Evolutionary conservation across 2,797 vertebrate genomes (phyloP).

Genomic region (Pangasius djambal): DNA sequence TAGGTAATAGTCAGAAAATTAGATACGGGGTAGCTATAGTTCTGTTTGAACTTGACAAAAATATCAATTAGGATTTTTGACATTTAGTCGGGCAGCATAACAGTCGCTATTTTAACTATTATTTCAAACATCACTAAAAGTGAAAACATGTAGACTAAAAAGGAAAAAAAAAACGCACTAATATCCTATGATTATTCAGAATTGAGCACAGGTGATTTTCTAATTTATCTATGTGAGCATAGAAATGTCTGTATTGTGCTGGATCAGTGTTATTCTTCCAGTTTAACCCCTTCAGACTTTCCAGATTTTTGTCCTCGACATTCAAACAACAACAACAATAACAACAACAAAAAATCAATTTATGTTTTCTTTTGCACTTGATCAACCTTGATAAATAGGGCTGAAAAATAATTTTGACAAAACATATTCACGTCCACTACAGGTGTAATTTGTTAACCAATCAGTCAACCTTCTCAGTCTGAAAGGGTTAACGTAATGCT

Average conservation of each 20-base stretch:
- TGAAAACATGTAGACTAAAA: background rate
- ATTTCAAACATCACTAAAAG: background rate
- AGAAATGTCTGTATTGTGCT: background rate
- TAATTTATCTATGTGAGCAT: background rate
- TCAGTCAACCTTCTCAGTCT: background rate
- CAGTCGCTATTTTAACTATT: background rate
- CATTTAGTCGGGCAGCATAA: background rate
- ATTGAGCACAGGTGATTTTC: background rate
- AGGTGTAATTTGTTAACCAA: background rate
- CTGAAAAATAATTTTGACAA: background rate
- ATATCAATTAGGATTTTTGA: background rate
- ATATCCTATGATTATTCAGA: background rate
- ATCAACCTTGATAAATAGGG: background rate
- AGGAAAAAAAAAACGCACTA: too few species aligned
- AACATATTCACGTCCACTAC: background rate
- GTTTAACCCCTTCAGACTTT: background rate
- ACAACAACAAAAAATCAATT: background rate
- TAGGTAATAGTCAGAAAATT: background rate
- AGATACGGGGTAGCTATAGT: background rate
- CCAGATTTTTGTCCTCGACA: background rate
- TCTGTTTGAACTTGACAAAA: background rate
- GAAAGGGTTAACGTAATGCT: background rate
- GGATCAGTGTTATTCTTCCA: background rate
- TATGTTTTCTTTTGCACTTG: background rate
- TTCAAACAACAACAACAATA: background rate